Evolutionary conservation across 2,113 vertebrate genomes (phyloP), one percentile per base, ranked within the genome.

Genomic region (Nymphicus hollandicus): DNA sequence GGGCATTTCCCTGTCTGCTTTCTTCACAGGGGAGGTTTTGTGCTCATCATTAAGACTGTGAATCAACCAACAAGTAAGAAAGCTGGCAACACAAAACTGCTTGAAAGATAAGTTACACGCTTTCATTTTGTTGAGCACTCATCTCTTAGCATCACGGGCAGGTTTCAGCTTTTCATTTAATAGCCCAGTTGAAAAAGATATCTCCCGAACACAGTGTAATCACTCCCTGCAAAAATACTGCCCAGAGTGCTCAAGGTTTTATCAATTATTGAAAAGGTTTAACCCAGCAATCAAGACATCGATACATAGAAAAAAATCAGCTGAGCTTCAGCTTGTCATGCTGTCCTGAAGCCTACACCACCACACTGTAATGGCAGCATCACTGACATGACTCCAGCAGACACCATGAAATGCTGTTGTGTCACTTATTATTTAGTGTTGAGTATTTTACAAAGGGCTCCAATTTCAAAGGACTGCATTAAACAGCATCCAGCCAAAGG

Each of bases 101-200:
- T 58, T 82, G 78, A 64, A 85, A 79, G 49, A 46, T 23, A 85
- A 28, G 15, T 39, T 63, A 29, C 27, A 66, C 0, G 1, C 12
- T 81, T 85, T 69, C 53, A 14, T 92, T 89, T 88, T 65, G 44
- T 86, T 79, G 88, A 69, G n/a, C 22, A 8, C 44, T 60, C 81
- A 60, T 46, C 70, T 84, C 85, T 86, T 15, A n/a, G 69, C 81
- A 94, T 63, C 78, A 23, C 17, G 69, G 65, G 52, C 79, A 77
- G 39, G 80, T 72, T 86, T 69, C 80, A 65, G 79, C n/a, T 83
- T 86, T 83, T 86, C 72, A 69, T 64, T 86, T 66, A 84, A 89
- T 19, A 88, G 49, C 35, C 9, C 50, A 74, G 55, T 53, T 92
- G 83, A 86, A 71, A 70, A 89, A 74, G 68, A 4, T 22, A 78